Evolutionary conservation across 2,113 vertebrate species (phyloP).

Genomic region (Astur gentilis): DNA sequence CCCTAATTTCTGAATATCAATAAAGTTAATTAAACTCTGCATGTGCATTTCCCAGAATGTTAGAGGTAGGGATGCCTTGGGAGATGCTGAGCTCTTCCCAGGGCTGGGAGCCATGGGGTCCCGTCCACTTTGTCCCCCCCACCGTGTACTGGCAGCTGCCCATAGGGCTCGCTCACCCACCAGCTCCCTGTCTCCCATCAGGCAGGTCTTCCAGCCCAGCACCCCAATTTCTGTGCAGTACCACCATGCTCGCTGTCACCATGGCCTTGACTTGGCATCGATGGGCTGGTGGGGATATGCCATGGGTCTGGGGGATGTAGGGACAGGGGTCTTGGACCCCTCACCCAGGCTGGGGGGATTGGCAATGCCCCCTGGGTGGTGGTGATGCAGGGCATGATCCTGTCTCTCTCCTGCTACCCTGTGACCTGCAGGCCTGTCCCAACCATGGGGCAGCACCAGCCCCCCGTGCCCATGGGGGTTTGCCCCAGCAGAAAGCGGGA

Average conservation of each 20-base stretch:
- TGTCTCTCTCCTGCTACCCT: not conserved
- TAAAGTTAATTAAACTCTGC: conserved; percentile 86
- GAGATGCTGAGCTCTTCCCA: not conserved
- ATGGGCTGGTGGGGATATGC: not conserved
- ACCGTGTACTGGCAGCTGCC: rapidly evolving
- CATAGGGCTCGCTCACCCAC: rapidly evolving
- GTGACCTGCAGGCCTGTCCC: not conserved
- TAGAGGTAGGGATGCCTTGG: conserved; percentile 4
- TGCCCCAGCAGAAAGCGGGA: not conserved
- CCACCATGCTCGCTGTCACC: rapidly evolving
- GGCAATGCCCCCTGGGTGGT: too few species aligned
- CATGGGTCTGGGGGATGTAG: rapidly evolving
- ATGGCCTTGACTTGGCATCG: not conserved
- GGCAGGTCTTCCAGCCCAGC: not conserved
- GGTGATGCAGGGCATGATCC: not conserved
- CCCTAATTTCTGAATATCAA: conserved; percentile 87
- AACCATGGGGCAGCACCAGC: not conserved
- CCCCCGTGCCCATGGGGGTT: not conserved
- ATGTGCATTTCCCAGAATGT: conserved; percentile 59
- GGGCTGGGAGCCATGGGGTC: not conserved
- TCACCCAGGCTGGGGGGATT: not conserved
- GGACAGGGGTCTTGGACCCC: rapidly evolving
- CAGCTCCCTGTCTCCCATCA: rapidly evolving
- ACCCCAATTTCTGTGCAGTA: not conserved
- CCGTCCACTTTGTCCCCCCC: not conserved